Evolutionary conservation across 2,113 vertebrate species (phyloP).

Genomic region (Garra rufa): DNA sequence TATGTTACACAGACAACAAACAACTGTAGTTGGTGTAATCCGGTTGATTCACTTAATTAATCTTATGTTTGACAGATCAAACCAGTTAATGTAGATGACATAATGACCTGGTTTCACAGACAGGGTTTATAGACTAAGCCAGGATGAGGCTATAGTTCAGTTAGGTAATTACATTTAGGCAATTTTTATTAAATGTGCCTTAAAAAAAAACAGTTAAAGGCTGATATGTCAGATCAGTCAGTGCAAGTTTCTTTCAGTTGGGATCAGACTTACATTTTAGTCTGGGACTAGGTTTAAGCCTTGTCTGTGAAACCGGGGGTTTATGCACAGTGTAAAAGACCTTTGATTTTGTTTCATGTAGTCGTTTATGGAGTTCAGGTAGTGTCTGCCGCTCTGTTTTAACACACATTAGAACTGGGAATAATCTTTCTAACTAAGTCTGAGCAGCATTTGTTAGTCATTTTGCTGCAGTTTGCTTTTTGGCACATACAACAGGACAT

Average conservation of each 20-base stretch:
- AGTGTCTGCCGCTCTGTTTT: neutral
- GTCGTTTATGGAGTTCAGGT: neutral
- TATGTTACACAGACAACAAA: neutral
- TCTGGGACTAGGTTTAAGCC: no score
- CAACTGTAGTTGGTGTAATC: neutral
- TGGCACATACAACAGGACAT: slow-evolving; percentile 35
- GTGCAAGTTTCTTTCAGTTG: no score
- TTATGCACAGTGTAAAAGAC: no score
- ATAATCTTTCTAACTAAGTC: slow-evolving; percentile 50
- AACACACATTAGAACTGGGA: slow-evolving; percentile 17
- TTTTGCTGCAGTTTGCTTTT: slow-evolving; percentile 52
- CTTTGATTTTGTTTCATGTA: neutral
- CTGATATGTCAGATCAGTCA: no score
- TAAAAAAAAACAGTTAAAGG: no score
- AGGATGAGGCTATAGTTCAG: no score
- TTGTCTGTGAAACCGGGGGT: no score
- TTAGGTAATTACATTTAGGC: no score
- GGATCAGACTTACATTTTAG: no score
- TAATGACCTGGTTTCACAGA: no score
- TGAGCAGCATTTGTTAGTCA: slow-evolving; percentile 57
- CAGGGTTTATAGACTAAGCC: no score
- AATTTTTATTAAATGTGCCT: no score
- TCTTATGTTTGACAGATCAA: neutral
- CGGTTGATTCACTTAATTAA: neutral
- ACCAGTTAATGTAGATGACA: neutral